phyloP scores from a whole-genome alignment of 1,140 invertebrate genomes.

The Drosophila willistoni region DNA sequence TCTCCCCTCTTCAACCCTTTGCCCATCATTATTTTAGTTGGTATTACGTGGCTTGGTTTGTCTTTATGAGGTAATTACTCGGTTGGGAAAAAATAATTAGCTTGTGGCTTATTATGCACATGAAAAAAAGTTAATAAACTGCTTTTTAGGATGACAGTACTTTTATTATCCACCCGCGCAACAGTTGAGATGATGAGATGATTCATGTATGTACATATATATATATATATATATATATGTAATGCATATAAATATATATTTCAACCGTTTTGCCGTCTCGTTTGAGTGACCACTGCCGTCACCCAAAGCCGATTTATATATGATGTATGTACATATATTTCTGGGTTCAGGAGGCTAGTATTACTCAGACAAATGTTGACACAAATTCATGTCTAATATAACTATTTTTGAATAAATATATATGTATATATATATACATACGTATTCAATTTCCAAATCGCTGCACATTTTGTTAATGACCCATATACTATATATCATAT shows the following conservation, averaged over 20 bases:
- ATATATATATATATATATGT: not conserved
- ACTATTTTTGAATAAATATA: conserved; percentile 27
- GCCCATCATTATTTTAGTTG: conserved; percentile 28
- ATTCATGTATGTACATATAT: not conserved
- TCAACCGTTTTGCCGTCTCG: not conserved
- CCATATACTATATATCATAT: conserved; percentile 57
- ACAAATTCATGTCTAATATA: conserved; percentile 21
- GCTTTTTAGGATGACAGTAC: conserved; percentile 10
- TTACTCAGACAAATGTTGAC: conserved; percentile 22
- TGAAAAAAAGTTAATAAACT: conserved; percentile 10
- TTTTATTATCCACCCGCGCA: conserved; percentile 8
- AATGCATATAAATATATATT: not conserved
- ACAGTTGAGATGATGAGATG: conserved; percentile 1
- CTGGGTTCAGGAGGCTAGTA: conserved; percentile 10
- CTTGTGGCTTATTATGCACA: conserved; percentile 26
- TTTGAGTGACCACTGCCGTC: conserved; percentile 6
- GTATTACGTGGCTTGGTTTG: conserved; percentile 42
- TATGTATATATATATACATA: not conserved
- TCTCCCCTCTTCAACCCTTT: not conserved
- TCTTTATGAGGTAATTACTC: conserved; percentile 49
- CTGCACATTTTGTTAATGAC: conserved; percentile 61
- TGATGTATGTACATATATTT: not conserved
- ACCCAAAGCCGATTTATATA: not conserved
- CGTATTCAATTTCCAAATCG: conserved; percentile 46
- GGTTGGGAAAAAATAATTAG: conserved; percentile 33